Base-by-base conservation (phyloP, 2,888 invertebrate species). In the Drosophila koepferae region DNA sequence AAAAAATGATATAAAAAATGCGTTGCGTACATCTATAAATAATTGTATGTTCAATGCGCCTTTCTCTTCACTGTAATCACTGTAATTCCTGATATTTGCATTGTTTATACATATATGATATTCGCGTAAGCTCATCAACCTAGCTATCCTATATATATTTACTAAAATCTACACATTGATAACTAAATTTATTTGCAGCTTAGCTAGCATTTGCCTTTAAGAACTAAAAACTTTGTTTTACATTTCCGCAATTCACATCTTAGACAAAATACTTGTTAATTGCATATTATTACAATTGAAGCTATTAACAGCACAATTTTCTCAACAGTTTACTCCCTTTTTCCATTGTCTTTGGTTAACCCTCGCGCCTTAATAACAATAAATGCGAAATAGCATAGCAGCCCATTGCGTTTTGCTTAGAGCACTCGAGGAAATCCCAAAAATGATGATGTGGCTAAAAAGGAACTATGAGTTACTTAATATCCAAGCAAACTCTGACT, bases 361-460 rank as follows among this genome's bases (percentile, higher is more conserved):
- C 89, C 83, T 80, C 60, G 70, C 48, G 34, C 34, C 40, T 14
- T 14, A 46, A 64, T 58, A 66, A 51, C 68, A 68, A 34, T 55
- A 69, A 55, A 53, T 41, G 62, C 64, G 56, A 63, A 65, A 54
- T 70, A 14, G 51, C 51, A 51, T 34, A 64, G 63, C 72, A 85
- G 84, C 74, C 83, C 87, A 73, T 73, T 83, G 87, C 77, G 71
- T 55, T 58, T 55, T 44, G 60, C 56, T 80, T 63, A 43, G 54
- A 54, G 56, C 64, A 67, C 74, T 73, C 68, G 63, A 80, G 69
- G 58, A 60, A 51, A 49, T 74, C 70, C 48, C 74, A 63, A 88
- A 88, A 89, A 85, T 81, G 85, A 85, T 85, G 90, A 85, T 89
- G 88, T 89, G 73, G 85, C 85, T 54, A 85, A 87, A 87, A 85